Base-by-base conservation (phyloP, 2,888 invertebrate genomes). In the Elmis aenea region DNA sequence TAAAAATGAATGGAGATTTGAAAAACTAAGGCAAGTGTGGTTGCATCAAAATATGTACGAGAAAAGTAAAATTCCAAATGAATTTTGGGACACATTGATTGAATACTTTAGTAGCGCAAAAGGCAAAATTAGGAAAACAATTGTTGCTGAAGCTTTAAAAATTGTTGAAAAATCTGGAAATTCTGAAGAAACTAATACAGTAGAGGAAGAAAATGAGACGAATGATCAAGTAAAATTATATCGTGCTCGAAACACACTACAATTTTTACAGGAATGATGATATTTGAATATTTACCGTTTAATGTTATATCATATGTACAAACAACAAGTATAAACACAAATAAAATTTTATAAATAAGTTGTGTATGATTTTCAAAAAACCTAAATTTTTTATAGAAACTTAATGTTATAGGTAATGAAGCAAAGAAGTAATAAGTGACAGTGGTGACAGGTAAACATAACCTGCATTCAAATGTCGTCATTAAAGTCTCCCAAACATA, bases 1-100 rank as follows among this genome's bases (percentile, higher is more conserved):
- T 41, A 74, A 67, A 46, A 66, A 66, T 25, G 76, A 82, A 51
- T 88, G 88, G 88, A 88, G 85, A 62, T 88, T 88, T 59, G 83
- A 83, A 64, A 88, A 88, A 64, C 64, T 80, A 1, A 77, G 78
- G 41, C 88, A 88, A 67, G 75, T 81, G n/a, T 86, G 85, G 76
- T 68, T 88, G 29, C 78, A 77, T 48, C 79, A 81, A 46, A 75
- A 83, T 53, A 75, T 84, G 51, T 78, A 84, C 47, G 76, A 82
- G 39, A 65, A 72, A 8, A 58, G 63, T 2, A 72, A 76, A 46
- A 61, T 86, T 4, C 75, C 79, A 3, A 73, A 78, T 24, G 68
- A 75, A 12, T 67, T 77, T 44, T 87, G 84, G 77, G 72, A 76
- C 2, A 68, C 73, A 8, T 71, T 82, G 3, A 57, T 87, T 15